These are phyloP conservation scores for Pristionchus japonicus DNA, from an alignment of 2,888 invertebrate genomes.

Conservation along the genomic window DNA sequence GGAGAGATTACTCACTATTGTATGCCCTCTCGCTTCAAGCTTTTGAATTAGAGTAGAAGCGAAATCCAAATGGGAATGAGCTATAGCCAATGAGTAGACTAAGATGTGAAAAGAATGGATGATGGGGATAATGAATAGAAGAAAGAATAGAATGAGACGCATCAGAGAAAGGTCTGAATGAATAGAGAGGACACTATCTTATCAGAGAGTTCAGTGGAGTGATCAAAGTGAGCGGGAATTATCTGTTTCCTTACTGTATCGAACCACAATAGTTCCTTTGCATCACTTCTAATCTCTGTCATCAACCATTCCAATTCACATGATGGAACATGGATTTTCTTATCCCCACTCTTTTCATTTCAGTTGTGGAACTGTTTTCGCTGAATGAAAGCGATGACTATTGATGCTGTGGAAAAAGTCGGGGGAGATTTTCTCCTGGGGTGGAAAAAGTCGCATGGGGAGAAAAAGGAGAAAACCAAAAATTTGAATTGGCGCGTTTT, in stretches of 20 bases:
- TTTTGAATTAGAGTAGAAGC: constrained; percentile 3
- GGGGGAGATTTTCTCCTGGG: too few relatives aligned
- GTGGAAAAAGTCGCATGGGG: too few relatives aligned
- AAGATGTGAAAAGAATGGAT: constrained; percentile 1
- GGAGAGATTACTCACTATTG: constrained; percentile 31
- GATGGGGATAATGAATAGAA: not conserved
- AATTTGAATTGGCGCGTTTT: too few relatives aligned
- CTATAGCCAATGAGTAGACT: not conserved
- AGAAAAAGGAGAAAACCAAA: too few relatives aligned
- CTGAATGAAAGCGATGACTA: not conserved
- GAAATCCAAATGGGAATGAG: constrained; percentile 24
- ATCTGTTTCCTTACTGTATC: not conserved
- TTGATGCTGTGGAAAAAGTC: too few relatives aligned
- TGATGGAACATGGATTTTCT: too few relatives aligned
- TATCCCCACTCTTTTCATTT: not conserved
- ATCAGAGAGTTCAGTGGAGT: not conserved
- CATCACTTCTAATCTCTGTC: not conserved
- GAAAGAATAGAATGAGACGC: not conserved
- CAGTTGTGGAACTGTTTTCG: not conserved
- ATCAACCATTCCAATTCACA: not conserved
- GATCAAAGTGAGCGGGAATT: not conserved
- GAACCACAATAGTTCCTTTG: not conserved
- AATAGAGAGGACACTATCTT: not conserved
- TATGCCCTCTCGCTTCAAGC: not conserved
- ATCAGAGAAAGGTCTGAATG: not conserved